A percentile compares a stretch with the other conserved stretches of the same genome.
Conservation (phyloP, 2,113 vertebrate species). For the Strix aluco region DNA sequence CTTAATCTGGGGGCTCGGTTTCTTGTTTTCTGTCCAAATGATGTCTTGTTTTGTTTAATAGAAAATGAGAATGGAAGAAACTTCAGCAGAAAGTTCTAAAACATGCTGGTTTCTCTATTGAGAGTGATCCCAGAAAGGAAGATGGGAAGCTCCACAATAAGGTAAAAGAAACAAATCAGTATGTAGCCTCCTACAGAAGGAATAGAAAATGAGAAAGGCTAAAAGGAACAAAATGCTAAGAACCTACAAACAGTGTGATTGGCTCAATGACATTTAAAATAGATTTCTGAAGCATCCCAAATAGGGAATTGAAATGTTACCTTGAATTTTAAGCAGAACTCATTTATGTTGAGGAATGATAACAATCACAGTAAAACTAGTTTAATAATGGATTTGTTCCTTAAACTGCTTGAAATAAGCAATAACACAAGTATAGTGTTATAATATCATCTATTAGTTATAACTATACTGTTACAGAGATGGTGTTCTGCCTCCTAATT, state of each 20-base stretch:
- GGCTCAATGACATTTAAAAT: conserved; percentile 50
- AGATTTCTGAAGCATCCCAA: conserved; percentile 13
- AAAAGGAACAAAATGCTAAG: conserved; percentile 26
- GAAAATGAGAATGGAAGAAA: not conserved
- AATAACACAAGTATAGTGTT: not conserved
- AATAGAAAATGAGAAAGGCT: conserved; percentile 44
- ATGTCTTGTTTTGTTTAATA: not conserved
- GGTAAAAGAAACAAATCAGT: conserved; percentile 27
- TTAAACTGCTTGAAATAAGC: not conserved
- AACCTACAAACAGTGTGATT: not conserved
- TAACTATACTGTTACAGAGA: not conserved
- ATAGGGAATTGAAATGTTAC: conserved; percentile 12
- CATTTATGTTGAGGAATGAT: not conserved
- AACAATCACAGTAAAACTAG: not conserved
- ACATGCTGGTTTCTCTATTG: not conserved
- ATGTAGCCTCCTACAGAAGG: conserved; percentile 27
- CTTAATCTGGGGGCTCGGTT: not conserved
- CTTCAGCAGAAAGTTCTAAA: not conserved
- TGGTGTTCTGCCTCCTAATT: not conserved
- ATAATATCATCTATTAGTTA: not conserved
- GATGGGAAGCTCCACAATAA: not conserved
- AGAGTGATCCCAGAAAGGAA: not conserved
- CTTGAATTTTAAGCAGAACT: conserved; percentile 17
- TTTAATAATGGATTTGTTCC: conserved; percentile 8
- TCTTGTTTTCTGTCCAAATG: not conserved